Evolutionary conservation across 2,113 vertebrate species (phyloP).

Genomic region (Progne subis): DNA sequence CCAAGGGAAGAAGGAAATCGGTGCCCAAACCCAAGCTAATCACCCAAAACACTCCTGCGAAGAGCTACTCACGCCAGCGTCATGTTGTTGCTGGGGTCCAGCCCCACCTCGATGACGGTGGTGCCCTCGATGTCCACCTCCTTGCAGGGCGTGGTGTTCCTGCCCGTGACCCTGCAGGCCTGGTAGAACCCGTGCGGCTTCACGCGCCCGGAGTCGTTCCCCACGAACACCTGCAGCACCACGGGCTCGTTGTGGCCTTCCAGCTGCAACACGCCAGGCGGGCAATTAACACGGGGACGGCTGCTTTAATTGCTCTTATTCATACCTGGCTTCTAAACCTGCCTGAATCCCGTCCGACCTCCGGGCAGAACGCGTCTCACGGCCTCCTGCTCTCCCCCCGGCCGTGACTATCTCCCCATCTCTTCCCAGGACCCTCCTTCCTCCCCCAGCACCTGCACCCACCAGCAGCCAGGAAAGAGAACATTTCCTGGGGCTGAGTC

Average conservation of each 20-base stretch:
- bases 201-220: slow-evolving; percentile 92
- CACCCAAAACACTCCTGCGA: fast-evolving
- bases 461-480: background rate
- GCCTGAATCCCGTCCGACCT: background rate
- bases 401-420: fast-evolving
- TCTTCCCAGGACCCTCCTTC: background rate
- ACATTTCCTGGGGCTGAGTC: background rate
- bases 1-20: fast-evolving
- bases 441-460: background rate
- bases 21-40: background rate
- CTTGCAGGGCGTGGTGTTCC: slow-evolving; percentile 97
- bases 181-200: slow-evolving; percentile 99
- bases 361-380: fast-evolving
- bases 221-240: slow-evolving; percentile 94
- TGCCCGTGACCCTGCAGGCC: slow-evolving; percentile 93
- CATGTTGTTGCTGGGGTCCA: slow-evolving; percentile 95
- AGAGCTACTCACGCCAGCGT: slow-evolving; percentile 87
- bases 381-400: background rate
- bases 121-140: slow-evolving; percentile 97
- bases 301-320: fast-evolving
- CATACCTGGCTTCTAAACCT: background rate
- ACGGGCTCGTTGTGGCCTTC: slow-evolving; percentile 94
- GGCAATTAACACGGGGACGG: fast-evolving
- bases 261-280: slow-evolving; percentile 75
- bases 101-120: slow-evolving; percentile 93